A percentile compares a stretch with the other conserved stretches of the same genome.
These are phyloP conservation scores for Pammene aurita DNA, from an alignment of 2,888 invertebrate species.

Conservation along the genomic window DNA sequence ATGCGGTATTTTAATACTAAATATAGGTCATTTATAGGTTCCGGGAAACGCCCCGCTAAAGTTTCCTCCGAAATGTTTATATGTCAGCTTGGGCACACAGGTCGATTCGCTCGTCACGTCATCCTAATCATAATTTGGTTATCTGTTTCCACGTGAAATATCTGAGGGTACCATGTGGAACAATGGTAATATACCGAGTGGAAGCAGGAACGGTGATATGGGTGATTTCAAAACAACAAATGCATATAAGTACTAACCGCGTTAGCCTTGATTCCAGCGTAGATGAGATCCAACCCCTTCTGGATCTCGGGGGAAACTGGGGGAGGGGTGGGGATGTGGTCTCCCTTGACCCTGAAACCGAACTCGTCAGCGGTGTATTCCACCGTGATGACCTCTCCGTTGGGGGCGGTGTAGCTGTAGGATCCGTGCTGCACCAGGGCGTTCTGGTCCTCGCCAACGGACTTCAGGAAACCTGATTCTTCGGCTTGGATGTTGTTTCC, in stretches of 20 bases:
- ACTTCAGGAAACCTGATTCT: slow-evolving; percentile 90
- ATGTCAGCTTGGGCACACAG: no score
- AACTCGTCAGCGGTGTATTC: slow-evolving; percentile 92
- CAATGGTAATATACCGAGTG: no score
- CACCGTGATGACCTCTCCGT: slow-evolving; percentile 89
- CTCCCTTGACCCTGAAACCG: slow-evolving; percentile 91
- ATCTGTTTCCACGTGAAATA: no score
- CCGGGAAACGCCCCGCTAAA: no score
- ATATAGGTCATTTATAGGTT: no score
- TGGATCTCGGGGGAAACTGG: slow-evolving; percentile 93
- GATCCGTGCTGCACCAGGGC: slow-evolving; percentile 90
- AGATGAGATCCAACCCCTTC: slow-evolving; percentile 93
- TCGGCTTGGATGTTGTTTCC: slow-evolving; percentile 91
- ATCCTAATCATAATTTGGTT: no score
- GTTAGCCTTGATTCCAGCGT: slow-evolving; percentile 89
- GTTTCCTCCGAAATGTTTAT: no score
- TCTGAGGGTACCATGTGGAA: no score
- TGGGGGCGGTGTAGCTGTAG: slow-evolving; percentile 91
- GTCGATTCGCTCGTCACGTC: no score
- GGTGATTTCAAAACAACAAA: no score
- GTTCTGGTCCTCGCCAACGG: slow-evolving; percentile 85
- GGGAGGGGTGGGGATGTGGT: slow-evolving; percentile 92
- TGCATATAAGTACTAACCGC: slow-evolving; percentile 54
- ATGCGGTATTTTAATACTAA: no score
- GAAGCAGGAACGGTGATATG: no score